Conservation (phyloP, 2,888 invertebrate species). For the Tipula confusa region DNA sequence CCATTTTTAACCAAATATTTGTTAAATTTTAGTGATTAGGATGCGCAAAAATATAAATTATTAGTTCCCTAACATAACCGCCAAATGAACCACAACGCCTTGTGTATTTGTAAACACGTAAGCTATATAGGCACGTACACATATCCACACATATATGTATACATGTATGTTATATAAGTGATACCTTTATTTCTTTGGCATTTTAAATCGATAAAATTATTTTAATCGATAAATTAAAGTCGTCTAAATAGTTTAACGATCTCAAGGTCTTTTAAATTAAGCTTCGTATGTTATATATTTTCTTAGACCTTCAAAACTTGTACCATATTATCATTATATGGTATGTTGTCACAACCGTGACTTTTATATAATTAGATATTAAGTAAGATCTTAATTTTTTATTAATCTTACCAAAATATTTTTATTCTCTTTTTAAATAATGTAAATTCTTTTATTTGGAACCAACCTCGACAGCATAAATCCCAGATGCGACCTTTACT, state of each 20-base stretch:
- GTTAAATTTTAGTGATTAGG: too few relatives aligned
- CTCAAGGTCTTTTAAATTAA: neutral
- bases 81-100: too few relatives aligned
- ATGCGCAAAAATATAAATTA: neutral
- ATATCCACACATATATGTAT: neutral
- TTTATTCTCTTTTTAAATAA: too few relatives aligned
- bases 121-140: neutral
- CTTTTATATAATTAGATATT: conserved; percentile 3
- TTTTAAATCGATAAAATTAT: neutral
- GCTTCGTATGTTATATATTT: neutral
- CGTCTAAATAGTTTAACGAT: neutral
- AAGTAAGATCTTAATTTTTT: neutral
- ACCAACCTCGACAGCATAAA: too few relatives aligned
- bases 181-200: neutral
- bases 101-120: neutral
- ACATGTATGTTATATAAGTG: neutral
- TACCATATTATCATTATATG: neutral
- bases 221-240: neutral
- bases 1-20: neutral
- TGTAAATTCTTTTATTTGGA: too few relatives aligned
- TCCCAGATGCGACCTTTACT: too few relatives aligned
- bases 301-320: conserved; percentile 12
- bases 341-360: neutral
- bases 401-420: too few relatives aligned
- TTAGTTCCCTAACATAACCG: neutral